Conservation (phyloP, 2,888 invertebrate species). For the Meiosimyza platycephala region DNA sequence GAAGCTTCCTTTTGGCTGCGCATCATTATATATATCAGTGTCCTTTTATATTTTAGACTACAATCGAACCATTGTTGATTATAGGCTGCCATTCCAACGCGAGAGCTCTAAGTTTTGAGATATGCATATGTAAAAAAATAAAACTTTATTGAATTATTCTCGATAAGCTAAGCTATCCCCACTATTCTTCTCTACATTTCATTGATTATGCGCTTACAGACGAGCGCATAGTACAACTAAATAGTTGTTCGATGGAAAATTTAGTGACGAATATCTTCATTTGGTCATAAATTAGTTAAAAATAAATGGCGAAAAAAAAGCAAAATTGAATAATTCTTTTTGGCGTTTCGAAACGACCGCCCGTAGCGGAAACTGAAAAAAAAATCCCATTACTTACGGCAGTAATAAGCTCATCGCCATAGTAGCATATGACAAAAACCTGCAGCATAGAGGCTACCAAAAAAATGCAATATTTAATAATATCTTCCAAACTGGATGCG, state of each 20-base stretch:
- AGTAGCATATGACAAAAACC: constrained; percentile 60
- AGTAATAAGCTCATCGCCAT: constrained; percentile 59
- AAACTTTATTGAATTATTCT: background rate
- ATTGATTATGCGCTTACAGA: too few relatives aligned
- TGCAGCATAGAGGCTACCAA: constrained; percentile 57
- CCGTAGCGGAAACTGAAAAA: too few relatives aligned
- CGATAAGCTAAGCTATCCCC: too few relatives aligned
- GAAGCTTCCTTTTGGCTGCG: constrained; percentile 58
- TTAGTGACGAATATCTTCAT: too few relatives aligned
- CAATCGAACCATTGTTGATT: constrained; percentile 58
- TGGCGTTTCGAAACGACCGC: too few relatives aligned
- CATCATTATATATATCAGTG: constrained; percentile 53
- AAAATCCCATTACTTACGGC: constrained; percentile 50
- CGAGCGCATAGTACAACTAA: too few relatives aligned
- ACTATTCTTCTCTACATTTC: too few relatives aligned
- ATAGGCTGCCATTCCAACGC: constrained; percentile 55
- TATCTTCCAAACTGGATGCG: constrained; percentile 54
- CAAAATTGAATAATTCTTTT: too few relatives aligned
- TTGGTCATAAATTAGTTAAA: too few relatives aligned
- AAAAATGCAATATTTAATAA: constrained; percentile 58
- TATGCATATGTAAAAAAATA: background rate
- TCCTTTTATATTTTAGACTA: constrained; percentile 50
- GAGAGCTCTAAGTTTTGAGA: constrained; percentile 50
- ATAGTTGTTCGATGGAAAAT: too few relatives aligned
- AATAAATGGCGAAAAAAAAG: too few relatives aligned